Percentiles rank a stretch among this genome's conserved stretches.
phyloP scores from a whole-genome alignment of 2,113 vertebrate genomes.

The Engraulis encrasicolus region DNA sequence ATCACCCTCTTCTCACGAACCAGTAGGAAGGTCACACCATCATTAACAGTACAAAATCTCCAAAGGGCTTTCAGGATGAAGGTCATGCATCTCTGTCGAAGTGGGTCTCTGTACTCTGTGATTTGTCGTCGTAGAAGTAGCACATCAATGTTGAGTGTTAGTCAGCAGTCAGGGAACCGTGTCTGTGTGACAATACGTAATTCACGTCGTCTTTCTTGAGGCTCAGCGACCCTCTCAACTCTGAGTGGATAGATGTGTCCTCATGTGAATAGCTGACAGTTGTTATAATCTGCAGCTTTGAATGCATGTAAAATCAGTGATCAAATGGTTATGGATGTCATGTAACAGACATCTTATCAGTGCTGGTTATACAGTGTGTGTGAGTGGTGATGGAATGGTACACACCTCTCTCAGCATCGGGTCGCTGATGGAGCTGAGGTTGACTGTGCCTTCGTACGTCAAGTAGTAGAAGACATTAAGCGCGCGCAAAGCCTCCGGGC shows the following conservation, averaged over 20 bases:
- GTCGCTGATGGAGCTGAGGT: constrained; percentile 91
- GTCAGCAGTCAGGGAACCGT: neutral
- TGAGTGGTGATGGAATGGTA: neutral
- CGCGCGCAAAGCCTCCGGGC: constrained; percentile 89
- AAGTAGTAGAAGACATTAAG: constrained; percentile 98
- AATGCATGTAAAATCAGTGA: neutral
- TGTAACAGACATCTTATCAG: neutral
- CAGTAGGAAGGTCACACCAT: neutral
- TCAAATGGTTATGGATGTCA: neutral
- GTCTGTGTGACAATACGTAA: neutral
- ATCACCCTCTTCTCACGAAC: neutral
- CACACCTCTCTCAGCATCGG: constrained; percentile 89
- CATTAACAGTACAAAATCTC: neutral
- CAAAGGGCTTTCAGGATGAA: neutral
- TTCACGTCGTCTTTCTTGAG: too few relatives aligned
- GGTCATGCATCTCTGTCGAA: neutral
- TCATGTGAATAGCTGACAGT: neutral
- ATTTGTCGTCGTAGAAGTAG: neutral
- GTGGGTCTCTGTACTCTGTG: neutral
- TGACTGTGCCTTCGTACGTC: constrained; percentile 94
- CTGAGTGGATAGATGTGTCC: neutral
- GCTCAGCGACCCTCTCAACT: neutral
- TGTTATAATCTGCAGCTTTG: neutral
- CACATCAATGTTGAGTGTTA: neutral
- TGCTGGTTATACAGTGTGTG: neutral